phyloP scores from a whole-genome alignment of 2,888 invertebrate species.

The Dynastes hyllus region DNA sequence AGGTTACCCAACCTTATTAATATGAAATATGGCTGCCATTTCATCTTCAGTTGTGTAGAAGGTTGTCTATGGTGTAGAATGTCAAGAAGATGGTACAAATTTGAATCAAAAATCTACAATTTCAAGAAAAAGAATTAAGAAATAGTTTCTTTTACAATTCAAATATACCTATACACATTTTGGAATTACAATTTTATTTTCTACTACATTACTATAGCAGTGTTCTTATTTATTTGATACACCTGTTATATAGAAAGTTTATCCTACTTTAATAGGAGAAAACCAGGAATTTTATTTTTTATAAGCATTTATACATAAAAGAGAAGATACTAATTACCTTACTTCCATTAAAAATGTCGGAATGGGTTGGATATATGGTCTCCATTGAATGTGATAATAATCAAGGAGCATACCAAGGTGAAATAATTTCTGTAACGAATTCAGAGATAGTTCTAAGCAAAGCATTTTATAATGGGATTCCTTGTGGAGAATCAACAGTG shows the following conservation, averaged over 20 bases:
- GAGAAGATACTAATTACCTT: no score
- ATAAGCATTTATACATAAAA: background rate
- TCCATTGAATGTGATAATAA: conserved; percentile 87
- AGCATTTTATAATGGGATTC: conserved; percentile 88
- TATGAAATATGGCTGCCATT: no score
- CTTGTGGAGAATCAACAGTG: conserved; percentile 75
- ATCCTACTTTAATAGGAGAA: background rate
- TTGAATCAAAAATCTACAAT: no score
- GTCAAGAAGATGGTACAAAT: no score
- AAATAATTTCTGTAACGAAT: conserved; percentile 83
- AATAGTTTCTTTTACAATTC: no score
- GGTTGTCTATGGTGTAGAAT: no score
- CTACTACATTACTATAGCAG: background rate
- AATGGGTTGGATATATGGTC: conserved; percentile 86
- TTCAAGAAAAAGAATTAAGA: no score
- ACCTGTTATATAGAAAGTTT: background rate
- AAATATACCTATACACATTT: background rate
- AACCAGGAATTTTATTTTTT: background rate
- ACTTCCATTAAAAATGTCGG: conserved; percentile 70
- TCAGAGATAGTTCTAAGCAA: conserved; percentile 83
- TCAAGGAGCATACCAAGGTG: conserved; percentile 87
- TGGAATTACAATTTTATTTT: background rate
- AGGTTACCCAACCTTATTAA: no score
- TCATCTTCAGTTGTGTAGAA: no score
- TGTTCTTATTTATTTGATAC: background rate